Conservation (phyloP, 2,888 invertebrate species). For the Baronia brevicornis region DNA sequence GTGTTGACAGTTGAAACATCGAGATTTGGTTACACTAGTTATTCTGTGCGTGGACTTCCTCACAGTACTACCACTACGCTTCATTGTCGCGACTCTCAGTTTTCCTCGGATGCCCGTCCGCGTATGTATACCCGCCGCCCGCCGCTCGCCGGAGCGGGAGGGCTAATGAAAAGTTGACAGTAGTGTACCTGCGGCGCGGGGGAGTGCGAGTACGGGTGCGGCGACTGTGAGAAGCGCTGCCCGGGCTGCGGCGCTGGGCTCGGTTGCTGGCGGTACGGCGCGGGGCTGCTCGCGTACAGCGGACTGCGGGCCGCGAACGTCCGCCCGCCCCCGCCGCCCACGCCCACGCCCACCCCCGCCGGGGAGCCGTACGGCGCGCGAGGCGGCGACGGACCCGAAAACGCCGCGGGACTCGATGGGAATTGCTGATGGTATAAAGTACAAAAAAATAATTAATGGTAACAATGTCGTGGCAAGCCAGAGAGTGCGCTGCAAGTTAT, state of each 20-base stretch:
- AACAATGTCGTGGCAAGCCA: not conserved
- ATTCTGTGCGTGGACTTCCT: too few relatives aligned
- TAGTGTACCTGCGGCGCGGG: constrained; percentile 26
- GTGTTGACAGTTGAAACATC: too few relatives aligned
- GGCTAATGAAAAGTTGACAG: constrained; percentile 20
- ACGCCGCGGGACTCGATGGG: constrained; percentile 45
- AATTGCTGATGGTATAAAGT: too few relatives aligned
- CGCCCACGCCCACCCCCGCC: constrained; percentile 19
- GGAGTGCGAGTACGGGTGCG: constrained; percentile 40
- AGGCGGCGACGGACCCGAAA: constrained; percentile 25
- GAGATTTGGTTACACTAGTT: too few relatives aligned
- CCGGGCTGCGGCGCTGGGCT: constrained; percentile 25
- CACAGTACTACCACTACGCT: too few relatives aligned
- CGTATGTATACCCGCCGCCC: too few relatives aligned
- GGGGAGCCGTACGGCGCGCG: constrained; percentile 25
- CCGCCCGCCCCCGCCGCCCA: constrained; percentile 17
- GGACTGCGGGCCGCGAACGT: constrained; percentile 48
- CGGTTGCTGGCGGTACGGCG: constrained; percentile 36
- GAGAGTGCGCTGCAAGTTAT: too few relatives aligned
- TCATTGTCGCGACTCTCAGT: too few relatives aligned
- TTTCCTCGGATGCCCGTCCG: too few relatives aligned
- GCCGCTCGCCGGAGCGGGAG: constrained; percentile 16
- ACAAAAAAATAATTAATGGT: constrained; percentile 1
- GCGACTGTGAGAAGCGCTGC: constrained; percentile 22
- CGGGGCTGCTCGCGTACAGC: constrained; percentile 46